Evolutionary conservation across 2,888 invertebrate species (phyloP), one percentile per base, ranked within the genome.

Genomic region (Scelioninae gen. 2): DNA sequence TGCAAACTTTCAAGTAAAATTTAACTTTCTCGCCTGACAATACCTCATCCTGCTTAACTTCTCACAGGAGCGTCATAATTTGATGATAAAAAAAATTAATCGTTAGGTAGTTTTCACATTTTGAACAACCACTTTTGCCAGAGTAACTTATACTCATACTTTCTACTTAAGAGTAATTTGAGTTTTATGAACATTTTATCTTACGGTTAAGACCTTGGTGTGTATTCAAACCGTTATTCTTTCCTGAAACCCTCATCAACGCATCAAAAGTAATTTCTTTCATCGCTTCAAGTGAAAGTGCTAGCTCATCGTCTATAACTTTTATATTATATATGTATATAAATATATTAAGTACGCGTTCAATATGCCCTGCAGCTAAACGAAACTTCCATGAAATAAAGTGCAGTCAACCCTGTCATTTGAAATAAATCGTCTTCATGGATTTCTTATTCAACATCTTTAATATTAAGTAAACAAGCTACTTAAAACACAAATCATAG

Each of bases 271-370:
- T 64, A 75, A 76, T 76, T 79, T 76, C 77, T 79, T 80, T 78
- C 74, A 61, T 70, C 77, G 69, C 35, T 64, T 46, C 46, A 61
- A 78, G 80, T 78, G 79, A 80, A 81, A 81, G 78, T 79, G 73
- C 72, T 72, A 57, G 61, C 70, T 76, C 52, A 61, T 70, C 60
- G 48, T 50, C 48, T 67, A 61, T 22, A 50, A 68, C 45, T 64
- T 63, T 50, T 45, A 58, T 58, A 70, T 68, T 58, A 33, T 25
- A 64, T 43, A 28, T 43, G 58, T 72, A 58, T 67, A 37, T 22
- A 55, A 45, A 58, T 73, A 41, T 37, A 58, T 69, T 57, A 57
- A 50, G 18, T 50, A 35, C 25, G 73, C 70, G 33, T 22, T 35
- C 28, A 46, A 31, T 61, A 50, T 72, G 68, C 18, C 61, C 64